Base-by-base conservation (phyloP, 1,140 invertebrate species). In the Nymphalis io region DNA sequence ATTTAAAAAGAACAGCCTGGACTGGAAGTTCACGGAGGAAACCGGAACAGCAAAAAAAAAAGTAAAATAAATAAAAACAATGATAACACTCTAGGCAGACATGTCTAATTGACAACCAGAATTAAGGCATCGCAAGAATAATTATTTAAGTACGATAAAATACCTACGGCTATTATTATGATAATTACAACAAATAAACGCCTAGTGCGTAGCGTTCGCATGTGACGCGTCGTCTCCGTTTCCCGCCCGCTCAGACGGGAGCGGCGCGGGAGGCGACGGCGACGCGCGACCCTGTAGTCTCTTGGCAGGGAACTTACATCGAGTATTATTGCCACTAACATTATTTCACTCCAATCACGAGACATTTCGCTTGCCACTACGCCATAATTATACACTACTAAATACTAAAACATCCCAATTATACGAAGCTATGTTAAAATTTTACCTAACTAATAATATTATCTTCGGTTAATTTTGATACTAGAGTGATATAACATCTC, bases 51-150 rank as follows among this genome's bases (percentile, higher is more conserved):
- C 87, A 89, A 92, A 72, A 90, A 89, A 92, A 72, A 90, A 89
- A 90, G 74, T 85, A 88, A 89, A 89, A 84, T 85, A 92, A 91
- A 91, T 89, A 86, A 91, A 91, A 89, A 90, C 84, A 90, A 89
- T 84, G 82, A 89, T 90, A 92, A 91, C 89, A 92, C 87, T 88
- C 85, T 90, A 92, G 89, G 89, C 92, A 92, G 87, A 91, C 84
- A 78, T 92, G 92, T 92, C 91, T 92, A 92, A 92, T 92, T 92
- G 92, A 92, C 92, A 92, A 92, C 92, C 92, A 92, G 91, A 92
- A 91, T 92, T 92, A 93, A 93, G 92, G 92, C 92, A 93, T 92
- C 91, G 89, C 91, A 92, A 92, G 90, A 92, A 92, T 90, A 91
- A 92, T 91, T 90, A 91, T 92, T 87, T 92, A 92, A 92, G 92